Percentiles rank a stretch among this genome's conserved stretches.
Evolutionary conservation across 2,797 vertebrate genomes (phyloP).

Genomic region (Acropternis orthonyx): DNA sequence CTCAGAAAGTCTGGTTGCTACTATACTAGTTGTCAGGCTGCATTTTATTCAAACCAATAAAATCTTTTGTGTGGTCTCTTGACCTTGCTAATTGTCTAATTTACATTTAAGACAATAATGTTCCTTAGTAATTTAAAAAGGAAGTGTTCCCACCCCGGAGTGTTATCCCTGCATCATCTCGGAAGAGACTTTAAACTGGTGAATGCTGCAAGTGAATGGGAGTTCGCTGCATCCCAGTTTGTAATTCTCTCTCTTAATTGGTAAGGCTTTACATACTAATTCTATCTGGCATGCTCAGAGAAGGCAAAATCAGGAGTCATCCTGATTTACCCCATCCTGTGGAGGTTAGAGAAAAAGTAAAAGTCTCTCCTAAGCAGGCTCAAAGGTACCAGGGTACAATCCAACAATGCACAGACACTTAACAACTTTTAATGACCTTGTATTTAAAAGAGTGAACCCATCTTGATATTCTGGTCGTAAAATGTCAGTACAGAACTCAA

Average conservation of each 20-base stretch:
- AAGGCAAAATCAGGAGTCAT: neutral
- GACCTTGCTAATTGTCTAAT: slow-evolving; percentile 49
- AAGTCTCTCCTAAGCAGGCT: neutral
- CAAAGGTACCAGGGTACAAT: neutral
- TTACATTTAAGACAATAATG: slow-evolving; percentile 55
- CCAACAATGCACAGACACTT: neutral
- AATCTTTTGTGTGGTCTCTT: slow-evolving; percentile 58
- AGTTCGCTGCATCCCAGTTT: neutral
- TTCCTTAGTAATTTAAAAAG: slow-evolving; percentile 45
- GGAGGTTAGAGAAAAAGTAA: neutral
- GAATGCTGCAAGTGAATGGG: slow-evolving; percentile 50
- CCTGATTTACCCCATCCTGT: neutral
- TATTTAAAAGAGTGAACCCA: neutral
- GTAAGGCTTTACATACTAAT: slow-evolving; percentile 50
- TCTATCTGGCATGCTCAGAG: neutral
- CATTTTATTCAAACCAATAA: slow-evolving; percentile 66
- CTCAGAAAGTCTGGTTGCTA: slow-evolving; percentile 19
- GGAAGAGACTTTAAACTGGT: slow-evolving; percentile 25
- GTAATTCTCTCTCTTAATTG: slow-evolving; percentile 30
- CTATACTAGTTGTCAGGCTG: neutral
- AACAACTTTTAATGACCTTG: neutral
- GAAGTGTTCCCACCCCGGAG: slow-evolving; percentile 33
- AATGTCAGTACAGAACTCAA: neutral
- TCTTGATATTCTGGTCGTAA: neutral
- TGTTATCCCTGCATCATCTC: slow-evolving; percentile 28